Percentiles rank a stretch among this genome's conserved stretches.
Conservation (phyloP, 2,797 vertebrate species). For the Alauda arvensis region DNA sequence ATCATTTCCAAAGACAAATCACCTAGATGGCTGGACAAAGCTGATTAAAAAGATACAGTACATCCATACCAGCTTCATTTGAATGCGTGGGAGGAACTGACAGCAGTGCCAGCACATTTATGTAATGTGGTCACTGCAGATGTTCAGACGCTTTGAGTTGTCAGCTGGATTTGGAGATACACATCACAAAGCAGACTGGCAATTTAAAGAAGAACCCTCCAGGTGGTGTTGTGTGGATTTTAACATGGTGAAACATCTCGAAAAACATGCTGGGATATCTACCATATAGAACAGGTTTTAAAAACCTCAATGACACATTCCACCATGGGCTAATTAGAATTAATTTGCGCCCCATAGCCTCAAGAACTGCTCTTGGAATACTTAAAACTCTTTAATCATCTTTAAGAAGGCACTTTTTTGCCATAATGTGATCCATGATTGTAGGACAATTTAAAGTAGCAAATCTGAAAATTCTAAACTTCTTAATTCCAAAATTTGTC, state of each 20-base stretch:
- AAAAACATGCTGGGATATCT: conserved; percentile 6
- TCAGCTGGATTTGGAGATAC: conserved; percentile 47
- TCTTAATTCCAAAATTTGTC: background rate
- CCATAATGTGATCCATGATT: background rate
- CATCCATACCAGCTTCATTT: background rate
- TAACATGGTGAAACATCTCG: background rate
- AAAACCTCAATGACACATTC: conserved; percentile 35
- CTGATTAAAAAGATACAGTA: conserved; percentile 19
- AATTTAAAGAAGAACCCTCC: conserved; percentile 34
- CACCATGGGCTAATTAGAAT: conserved; percentile 15
- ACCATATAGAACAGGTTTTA: conserved; percentile 4
- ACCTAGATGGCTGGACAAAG: conserved; percentile 20
- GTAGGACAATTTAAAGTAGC: background rate
- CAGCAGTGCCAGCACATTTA: conserved; percentile 6
- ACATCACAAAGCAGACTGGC: conserved; percentile 15
- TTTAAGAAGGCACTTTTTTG: background rate
- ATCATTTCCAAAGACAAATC: conserved; percentile 26
- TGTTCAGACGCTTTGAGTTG: conserved; percentile 6
- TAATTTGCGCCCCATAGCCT: background rate
- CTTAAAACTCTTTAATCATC: background rate
- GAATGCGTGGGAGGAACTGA: conserved; percentile 1
- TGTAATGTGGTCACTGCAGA: conserved; percentile 49
- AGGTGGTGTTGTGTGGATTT: conserved; percentile 20
- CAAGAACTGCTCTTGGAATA: background rate
- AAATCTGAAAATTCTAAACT: background rate